Evolutionary conservation across 2,888 invertebrate genomes (phyloP), one percentile per base, ranked within the genome.

Genomic region (Falcaria lacertinaria): DNA sequence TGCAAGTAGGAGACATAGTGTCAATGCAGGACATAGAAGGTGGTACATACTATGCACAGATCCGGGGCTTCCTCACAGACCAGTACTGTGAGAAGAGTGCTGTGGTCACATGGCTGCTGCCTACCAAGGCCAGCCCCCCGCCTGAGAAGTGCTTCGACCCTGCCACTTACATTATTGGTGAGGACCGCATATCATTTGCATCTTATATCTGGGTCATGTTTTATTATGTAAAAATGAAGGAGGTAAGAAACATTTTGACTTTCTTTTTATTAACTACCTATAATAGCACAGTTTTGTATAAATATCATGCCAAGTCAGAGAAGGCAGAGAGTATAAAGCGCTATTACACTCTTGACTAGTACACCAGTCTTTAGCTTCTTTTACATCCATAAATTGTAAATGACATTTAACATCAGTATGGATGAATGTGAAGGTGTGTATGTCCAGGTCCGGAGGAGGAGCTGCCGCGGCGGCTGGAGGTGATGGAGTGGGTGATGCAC

Each of bases 21-120:
- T 96, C 96, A 0, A 89, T 97, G 77, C 89, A 93, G 44, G 97
- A 97, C 68, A 81, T 91, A 32, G 93, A 94, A 2, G 93, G 94
- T 41, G 93, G 93, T 49, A 91, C 93, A 17, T 98, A 94, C 82
- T 98, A 97, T 69, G 97, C 97, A 4, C 97, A 98, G 86, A 93
- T 98, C 43, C 91, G 96, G 42, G 97, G 97, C 0, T 92, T 98
- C 42, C 88, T 98, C 46, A 95, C 96, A 0, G 98, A 98, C 75
- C 96, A 97, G 74, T 98, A 96, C 76, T 96, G 97, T 61, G 96
- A 97, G 73, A 97, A 97, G 81, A 97, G 97, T 74, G 97, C 97
- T 0, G 96, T 95, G 1, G 88, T 98, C 11, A 96, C 97, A 0
- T 98, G 98, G 98, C 89, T 98, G 0, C 85, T 98, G 42, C 98